phyloP scores from a whole-genome alignment of 2,113 vertebrate species.

The Barnardius zonarius region DNA sequence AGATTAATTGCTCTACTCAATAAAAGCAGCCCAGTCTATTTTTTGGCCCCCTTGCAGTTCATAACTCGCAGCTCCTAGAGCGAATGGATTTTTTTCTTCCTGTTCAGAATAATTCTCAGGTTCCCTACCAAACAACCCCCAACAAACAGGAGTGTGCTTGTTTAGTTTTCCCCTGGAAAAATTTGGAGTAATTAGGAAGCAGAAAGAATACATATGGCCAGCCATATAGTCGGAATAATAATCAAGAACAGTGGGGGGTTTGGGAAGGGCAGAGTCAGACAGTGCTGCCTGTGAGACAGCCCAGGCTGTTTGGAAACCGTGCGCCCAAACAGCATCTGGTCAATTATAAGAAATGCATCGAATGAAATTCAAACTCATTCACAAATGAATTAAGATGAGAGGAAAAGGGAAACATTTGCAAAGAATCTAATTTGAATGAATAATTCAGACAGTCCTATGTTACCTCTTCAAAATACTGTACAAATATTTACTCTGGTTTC shows the following conservation, averaged over 20 bases:
- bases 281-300: slow-evolving; percentile 4
- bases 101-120: neutral
- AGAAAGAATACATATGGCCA: slow-evolving; percentile 55
- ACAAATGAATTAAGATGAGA: slow-evolving; percentile 43
- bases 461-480: neutral
- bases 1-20: neutral
- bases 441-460: neutral
- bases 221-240: slow-evolving; percentile 46
- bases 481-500: neutral
- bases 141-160: neutral
- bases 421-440: slow-evolving; percentile 9
- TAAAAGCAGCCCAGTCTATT: neutral
- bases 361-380: slow-evolving; percentile 38
- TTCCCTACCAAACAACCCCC: neutral
- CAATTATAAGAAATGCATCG: slow-evolving; percentile 46
- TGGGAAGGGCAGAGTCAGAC: neutral
- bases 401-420: slow-evolving; percentile 22
- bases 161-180: slow-evolving; percentile 24
- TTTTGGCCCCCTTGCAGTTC: neutral
- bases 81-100: neutral
- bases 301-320: slow-evolving; percentile 5
- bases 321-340: slow-evolving; percentile 52
- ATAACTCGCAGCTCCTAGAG: neutral
- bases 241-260: neutral
- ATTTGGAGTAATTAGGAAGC: slow-evolving; percentile 23